phyloP scores from a whole-genome alignment of 35 echinoderm and acorn worm species.

The Diadema setosum region DNA sequence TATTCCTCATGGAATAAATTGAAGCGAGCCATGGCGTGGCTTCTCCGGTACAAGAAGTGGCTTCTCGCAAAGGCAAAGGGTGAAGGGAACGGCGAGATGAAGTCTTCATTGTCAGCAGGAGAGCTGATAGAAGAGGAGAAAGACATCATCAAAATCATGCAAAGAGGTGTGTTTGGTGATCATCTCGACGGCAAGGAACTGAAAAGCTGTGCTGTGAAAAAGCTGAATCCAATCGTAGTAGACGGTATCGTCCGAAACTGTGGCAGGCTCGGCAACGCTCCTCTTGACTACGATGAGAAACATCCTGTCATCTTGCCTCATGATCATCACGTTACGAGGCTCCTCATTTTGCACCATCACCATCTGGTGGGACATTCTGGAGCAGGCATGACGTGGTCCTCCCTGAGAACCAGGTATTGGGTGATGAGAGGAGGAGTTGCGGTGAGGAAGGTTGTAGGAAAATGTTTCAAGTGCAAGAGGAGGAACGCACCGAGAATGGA shows the following conservation, averaged over 20 bases:
- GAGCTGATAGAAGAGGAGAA: no score
- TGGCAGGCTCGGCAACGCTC: slow-evolving; percentile 22
- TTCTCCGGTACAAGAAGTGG: no score
- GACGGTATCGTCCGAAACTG: slow-evolving; percentile 18
- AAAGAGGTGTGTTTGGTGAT: no score
- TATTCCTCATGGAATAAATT: not conserved
- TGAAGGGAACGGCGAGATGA: no score
- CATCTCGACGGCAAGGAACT: no score
- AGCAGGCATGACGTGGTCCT: slow-evolving; percentile 28
- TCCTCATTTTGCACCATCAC: slow-evolving; percentile 33
- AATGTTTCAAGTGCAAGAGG: slow-evolving; percentile 35
- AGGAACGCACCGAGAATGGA: slow-evolving; percentile 32
- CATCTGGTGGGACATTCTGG: slow-evolving; percentile 13
- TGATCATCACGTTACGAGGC: slow-evolving; percentile 13
- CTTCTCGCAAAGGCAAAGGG: no score
- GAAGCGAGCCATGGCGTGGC: not conserved
- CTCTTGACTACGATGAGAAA: not conserved
- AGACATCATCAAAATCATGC: no score
- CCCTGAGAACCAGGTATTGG: slow-evolving; percentile 45
- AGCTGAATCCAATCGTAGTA: not conserved
- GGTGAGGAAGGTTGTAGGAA: slow-evolving; percentile 32
- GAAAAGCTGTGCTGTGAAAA: not conserved
- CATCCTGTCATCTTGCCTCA: slow-evolving; percentile 51
- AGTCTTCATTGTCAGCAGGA: no score
- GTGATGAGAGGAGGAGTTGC: slow-evolving; percentile 7